phyloP scores from a whole-genome alignment of 2,888 invertebrate genomes.

The Drymonia ruficornis region DNA sequence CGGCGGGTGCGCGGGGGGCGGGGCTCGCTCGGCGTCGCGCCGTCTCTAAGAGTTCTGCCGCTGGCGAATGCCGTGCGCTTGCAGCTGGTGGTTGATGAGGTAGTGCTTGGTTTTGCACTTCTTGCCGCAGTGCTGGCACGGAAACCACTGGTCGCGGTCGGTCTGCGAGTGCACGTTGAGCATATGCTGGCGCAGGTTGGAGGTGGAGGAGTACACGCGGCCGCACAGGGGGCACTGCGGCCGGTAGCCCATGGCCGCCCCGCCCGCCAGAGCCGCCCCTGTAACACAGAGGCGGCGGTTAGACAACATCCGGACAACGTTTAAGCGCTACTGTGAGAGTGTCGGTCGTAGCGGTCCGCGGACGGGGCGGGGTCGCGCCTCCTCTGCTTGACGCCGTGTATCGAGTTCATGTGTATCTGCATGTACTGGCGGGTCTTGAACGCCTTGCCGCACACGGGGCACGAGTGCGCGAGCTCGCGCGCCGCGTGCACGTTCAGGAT shows the following conservation, averaged over 20 bases:
- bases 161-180: slow-evolving; percentile 90
- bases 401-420: slow-evolving; percentile 88
- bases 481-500: slow-evolving; percentile 88
- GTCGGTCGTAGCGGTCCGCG: slow-evolving; percentile 60
- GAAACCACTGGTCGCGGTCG: slow-evolving; percentile 89
- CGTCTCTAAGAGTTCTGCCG: slow-evolving; percentile 85
- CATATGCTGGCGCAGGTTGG: slow-evolving; percentile 91
- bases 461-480: slow-evolving; percentile 84
- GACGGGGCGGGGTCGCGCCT: slow-evolving; percentile 75
- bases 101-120: slow-evolving; percentile 91
- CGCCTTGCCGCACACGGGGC: slow-evolving; percentile 87
- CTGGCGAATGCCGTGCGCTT: slow-evolving; percentile 90
- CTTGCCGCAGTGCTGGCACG: slow-evolving; percentile 90
- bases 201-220: slow-evolving; percentile 89
- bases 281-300: slow-evolving; percentile 88
- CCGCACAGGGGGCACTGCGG: slow-evolving; percentile 89
- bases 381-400: slow-evolving; percentile 87
- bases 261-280: slow-evolving; percentile 86
- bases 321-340: slow-evolving; percentile 77
- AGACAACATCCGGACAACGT: slow-evolving; percentile 62
- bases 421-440: slow-evolving; percentile 90
- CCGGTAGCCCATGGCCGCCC: slow-evolving; percentile 82
- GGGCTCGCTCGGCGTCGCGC: slow-evolving; percentile 63
- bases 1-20: slow-evolving; percentile 47
- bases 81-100: slow-evolving; percentile 90